Base-by-base conservation (phyloP, 2,797 vertebrate species). In the Smutsia gigantea region DNA sequence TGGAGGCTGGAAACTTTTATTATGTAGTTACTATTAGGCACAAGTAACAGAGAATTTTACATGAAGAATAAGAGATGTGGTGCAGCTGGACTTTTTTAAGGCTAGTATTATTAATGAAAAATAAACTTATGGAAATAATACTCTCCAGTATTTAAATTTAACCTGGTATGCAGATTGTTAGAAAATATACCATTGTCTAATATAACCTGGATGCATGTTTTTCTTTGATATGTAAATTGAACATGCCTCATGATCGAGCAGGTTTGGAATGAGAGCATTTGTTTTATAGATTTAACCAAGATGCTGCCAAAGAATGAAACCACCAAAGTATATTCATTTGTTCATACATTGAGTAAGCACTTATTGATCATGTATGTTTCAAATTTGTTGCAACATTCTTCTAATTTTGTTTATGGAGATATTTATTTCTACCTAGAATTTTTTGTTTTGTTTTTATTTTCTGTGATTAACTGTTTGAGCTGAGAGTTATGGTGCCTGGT, bases 121-220 rank as follows among this genome's bases (percentile, higher is more conserved):
- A 90, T n/a, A 90, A 1, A 31, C 2, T 63, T 17, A 34, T 57
- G 27, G 9, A 68, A 78, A 78, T 74, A 74, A 31, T 75, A 84
- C 34, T 61, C 12, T 94, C 18, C 39, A 49, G 5, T 71, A 53
- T 90, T 79, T 90, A 87, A 85, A 53, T 93, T 75, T 90, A 87
- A 85, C 9, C n/a, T 42, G 21, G 51, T 31, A n/a, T 61, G 5
- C 8, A 79, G 15, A 59, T 63, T 61, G 7, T 77, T 83, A 49
- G 4, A 37, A 27, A 95, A 27, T 57, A 19, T 64, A 10, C 46
- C 46, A 46, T 46, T 46, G 11, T 46, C 46, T 46, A 11, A 46
- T 46, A 46, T 53, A 68, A 53, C 29, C 19, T 84, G 8, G 7
- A 39, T 77, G 11, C 21, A 79, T 49, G 18, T 37, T 71, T 31